A percentile compares a stretch with the other conserved stretches of the same genome.
Conservation (phyloP, 2,113 vertebrate genomes). For the Gavialis gangeticus region DNA sequence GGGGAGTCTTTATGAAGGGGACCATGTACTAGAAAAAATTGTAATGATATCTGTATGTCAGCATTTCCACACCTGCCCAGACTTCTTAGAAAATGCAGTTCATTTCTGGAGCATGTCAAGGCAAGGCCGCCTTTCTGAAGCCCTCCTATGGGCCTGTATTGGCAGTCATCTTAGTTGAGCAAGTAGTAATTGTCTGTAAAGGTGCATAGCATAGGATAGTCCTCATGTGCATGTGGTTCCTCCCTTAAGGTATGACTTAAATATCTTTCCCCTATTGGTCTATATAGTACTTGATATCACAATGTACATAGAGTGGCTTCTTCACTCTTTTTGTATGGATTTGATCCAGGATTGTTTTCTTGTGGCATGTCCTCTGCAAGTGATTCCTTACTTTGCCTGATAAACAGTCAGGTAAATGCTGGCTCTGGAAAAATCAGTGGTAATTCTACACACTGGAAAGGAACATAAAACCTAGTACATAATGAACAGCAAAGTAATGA, state of each 20-base stretch:
- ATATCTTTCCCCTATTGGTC: background rate
- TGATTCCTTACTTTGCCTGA: background rate
- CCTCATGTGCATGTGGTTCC: background rate
- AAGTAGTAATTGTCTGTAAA: background rate
- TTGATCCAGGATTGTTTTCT: background rate
- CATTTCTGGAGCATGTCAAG: background rate
- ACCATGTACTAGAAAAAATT: background rate
- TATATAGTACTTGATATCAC: background rate
- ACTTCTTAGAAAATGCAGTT: fast-evolving
- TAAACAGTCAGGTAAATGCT: too few species aligned
- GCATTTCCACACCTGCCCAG: background rate
- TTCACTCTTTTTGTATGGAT: background rate
- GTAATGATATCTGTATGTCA: background rate
- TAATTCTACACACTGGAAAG: background rate
- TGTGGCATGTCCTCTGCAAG: background rate
- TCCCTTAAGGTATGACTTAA: background rate
- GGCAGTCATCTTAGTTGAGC: background rate
- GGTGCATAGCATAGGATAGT: background rate
- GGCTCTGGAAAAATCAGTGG: background rate
- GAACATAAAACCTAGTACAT: background rate
- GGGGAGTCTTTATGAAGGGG: background rate
- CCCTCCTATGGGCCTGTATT: background rate
- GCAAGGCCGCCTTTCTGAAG: background rate
- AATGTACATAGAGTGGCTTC: background rate
- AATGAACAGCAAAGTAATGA: background rate